Conservation (phyloP, 2,113 vertebrate genomes). For the Pluvianellus socialis region DNA sequence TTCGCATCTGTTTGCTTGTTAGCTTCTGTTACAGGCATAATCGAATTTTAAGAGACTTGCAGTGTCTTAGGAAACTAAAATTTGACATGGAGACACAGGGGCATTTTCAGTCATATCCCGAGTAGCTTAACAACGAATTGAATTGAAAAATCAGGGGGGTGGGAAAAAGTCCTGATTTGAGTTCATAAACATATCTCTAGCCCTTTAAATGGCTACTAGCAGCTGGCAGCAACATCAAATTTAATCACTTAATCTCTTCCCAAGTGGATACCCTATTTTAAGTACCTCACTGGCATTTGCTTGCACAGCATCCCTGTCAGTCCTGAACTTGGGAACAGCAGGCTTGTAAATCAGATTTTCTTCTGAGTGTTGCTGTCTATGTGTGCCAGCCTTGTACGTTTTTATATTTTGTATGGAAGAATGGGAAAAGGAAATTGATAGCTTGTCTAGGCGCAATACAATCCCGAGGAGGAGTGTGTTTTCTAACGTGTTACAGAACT, state of each 20-base stretch:
- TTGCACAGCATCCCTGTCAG: conserved; percentile 27
- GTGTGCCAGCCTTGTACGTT: not conserved
- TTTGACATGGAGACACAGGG: not conserved
- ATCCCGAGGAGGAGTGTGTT: not conserved
- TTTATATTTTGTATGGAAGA: not conserved
- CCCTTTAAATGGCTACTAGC: conserved; percentile 18
- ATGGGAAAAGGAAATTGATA: not conserved
- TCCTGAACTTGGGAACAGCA: conserved; percentile 10
- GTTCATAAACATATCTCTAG: not conserved
- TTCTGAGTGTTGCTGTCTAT: not conserved
- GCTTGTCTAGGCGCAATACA: accelerated
- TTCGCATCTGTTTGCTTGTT: not conserved
- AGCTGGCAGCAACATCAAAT: conserved; percentile 19
- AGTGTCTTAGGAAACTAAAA: not conserved
- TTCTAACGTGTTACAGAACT: not conserved
- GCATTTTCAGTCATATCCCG: not conserved
- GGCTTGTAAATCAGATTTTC: conserved; percentile 2
- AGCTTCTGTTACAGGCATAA: not conserved
- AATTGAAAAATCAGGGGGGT: not conserved
- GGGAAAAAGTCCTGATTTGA: not conserved
- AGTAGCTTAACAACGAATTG: not conserved
- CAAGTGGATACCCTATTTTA: conserved; percentile 59
- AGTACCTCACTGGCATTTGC: conserved; percentile 50
- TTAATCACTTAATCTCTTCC: conserved; percentile 62
- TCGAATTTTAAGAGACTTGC: not conserved